Evolutionary conservation across 2,888 invertebrate species (phyloP).

Genomic region (Zonitis immaculata): DNA sequence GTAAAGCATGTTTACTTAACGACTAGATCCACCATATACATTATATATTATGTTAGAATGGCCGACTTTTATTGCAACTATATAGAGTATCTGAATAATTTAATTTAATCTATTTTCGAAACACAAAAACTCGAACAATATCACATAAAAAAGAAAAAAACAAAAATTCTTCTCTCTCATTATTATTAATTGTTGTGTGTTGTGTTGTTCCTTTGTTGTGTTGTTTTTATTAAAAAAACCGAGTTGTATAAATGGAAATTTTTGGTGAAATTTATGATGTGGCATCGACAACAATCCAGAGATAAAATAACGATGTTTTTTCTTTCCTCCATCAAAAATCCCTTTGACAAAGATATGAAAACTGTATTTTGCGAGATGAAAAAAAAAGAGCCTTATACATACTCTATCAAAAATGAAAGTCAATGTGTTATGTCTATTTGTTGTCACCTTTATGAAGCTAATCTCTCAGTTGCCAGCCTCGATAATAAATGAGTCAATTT

Average conservation of each 20-base stretch:
- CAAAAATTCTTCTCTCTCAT: no score
- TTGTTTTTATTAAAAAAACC: background rate
- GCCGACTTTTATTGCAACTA: background rate
- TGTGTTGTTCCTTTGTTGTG: background rate
- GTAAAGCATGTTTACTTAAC: background rate
- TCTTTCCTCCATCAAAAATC: background rate
- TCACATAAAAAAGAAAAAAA: no score
- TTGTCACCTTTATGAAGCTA: slow-evolving; percentile 2
- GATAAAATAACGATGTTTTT: background rate
- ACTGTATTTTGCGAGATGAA: no score
- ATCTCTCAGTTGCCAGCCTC: background rate
- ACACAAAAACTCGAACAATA: no score
- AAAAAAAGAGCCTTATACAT: background rate
- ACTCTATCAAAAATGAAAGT: background rate
- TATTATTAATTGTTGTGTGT: background rate
- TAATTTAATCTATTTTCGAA: background rate
- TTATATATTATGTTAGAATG: background rate
- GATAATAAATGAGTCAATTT: background rate
- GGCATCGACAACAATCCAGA: background rate
- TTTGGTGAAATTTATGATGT: background rate
- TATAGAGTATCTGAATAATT: background rate
- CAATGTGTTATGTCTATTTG: slow-evolving; percentile 1
- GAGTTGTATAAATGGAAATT: background rate
- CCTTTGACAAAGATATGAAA: background rate
- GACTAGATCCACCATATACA: no score